Evolutionary conservation across 2,797 vertebrate species (phyloP).

Genomic region (Momotus momota): DNA sequence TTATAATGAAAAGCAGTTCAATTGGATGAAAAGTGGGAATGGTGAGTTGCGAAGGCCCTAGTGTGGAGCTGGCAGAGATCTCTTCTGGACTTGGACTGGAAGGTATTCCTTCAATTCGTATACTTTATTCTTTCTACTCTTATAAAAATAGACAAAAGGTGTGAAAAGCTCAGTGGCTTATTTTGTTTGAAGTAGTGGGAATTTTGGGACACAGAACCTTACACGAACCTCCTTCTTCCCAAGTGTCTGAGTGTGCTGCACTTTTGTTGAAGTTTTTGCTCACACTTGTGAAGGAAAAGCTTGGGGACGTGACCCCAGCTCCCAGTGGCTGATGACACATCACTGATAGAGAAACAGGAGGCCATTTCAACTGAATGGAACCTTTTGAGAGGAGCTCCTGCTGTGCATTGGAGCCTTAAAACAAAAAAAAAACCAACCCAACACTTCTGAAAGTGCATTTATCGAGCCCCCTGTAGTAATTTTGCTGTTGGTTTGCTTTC

Average conservation of each 20-base stretch:
- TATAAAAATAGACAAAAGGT: not conserved
- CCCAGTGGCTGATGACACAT: not conserved
- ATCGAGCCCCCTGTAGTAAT: not conserved
- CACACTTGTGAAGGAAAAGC: not conserved
- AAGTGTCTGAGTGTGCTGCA: not conserved
- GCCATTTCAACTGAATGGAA: not conserved
- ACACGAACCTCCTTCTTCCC: not conserved
- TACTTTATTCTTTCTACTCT: not conserved
- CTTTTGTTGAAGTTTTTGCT: not conserved
- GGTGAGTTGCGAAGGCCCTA: not conserved
- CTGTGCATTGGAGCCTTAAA: not conserved
- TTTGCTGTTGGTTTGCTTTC: not conserved
- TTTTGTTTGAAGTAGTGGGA: not conserved
- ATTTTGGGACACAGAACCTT: not conserved
- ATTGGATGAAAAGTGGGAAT: not conserved
- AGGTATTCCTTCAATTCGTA: not conserved
- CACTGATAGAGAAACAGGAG: not conserved
- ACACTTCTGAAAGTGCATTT: not conserved
- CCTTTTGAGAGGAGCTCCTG: not conserved
- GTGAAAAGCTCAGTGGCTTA: not conserved
- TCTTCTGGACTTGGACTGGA: not conserved
- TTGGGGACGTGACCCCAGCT: not conserved
- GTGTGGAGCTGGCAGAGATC: not conserved
- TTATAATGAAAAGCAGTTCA: not conserved
- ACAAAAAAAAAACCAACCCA: not conserved